A percentile compares a stretch with the other conserved stretches of the same genome.
These are phyloP conservation scores for Tipula vernalis DNA, from an alignment of 2,888 invertebrate species.

Conservation along the genomic window DNA sequence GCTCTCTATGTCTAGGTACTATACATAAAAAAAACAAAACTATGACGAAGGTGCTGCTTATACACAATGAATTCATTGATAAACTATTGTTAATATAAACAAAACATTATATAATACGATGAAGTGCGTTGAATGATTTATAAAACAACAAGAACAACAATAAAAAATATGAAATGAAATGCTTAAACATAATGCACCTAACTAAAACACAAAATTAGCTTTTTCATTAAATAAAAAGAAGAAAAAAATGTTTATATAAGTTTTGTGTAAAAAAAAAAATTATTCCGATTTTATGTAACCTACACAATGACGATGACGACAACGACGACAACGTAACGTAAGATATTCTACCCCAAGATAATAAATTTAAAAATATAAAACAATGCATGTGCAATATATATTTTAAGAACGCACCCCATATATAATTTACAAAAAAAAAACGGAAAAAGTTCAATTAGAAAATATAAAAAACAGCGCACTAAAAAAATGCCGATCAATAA, in stretches of 20 bases:
- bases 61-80: background rate
- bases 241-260: background rate
- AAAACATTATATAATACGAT: background rate
- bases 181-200: background rate
- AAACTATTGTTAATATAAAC: background rate
- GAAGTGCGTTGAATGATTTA: conserved; percentile 4
- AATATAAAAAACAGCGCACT: background rate
- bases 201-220: background rate
- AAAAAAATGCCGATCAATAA: background rate
- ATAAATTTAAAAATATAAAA: background rate
- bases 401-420: background rate
- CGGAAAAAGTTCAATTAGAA: background rate
- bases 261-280: background rate
- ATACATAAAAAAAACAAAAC: background rate
- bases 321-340: background rate
- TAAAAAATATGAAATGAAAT: background rate
- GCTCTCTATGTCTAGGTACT: background rate
- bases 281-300: background rate
- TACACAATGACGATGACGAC: background rate
- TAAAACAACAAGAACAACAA: background rate
- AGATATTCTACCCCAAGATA: background rate
- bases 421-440: background rate
- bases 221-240: background rate
- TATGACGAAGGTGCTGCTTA: background rate
- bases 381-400: conserved; percentile 4